Evolutionary conservation across 2,888 invertebrate genomes (phyloP), one percentile per base, ranked within the genome.

Genomic region (Ferdinandea cuprea): DNA sequence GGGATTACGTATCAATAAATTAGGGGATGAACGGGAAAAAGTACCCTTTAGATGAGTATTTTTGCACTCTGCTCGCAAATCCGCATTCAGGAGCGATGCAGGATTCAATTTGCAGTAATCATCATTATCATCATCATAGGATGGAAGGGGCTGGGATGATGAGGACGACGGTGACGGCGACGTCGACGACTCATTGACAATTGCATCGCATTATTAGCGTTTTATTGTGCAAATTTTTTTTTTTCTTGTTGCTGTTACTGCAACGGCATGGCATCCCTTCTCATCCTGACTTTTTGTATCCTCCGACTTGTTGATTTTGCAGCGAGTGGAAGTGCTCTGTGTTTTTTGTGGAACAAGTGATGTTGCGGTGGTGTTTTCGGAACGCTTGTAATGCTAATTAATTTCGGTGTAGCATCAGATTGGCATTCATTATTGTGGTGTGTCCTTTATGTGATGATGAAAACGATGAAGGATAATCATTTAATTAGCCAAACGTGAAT

Each of bases 361-460:
- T 78, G 78, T 78, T 73, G 83, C 83, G 73, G 81, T 78, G 78
- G 72, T 83, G 83, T 78, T 83, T 72, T 68, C 56, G 78, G 66
- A 54, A 59, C 65, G 72, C 68, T 83, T 78, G 83, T 83, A 73
- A 83, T 83, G 78, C 77, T 83, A 83, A 83, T 83, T 83, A 83
- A 83, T 73, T 83, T 71, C 54, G 48, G 61, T 72, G 54, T 77
- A 72, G 46, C 61, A 37, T 61, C 71, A 40, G 71, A 81, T 81
- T 81, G 77, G 54, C 66, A 83, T 72, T 77, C 69, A 83, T 83
- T 78, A 58, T 83, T 72, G 83, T 37, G 78, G 78, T 50, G 54
- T 78, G 72, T 78, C 83, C 72, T 83, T 80, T 78, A 68, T 80
- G 37, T 52, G 65, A 61, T 58, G 61, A 56, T 56, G 50, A 35